A percentile compares a stretch with the other conserved stretches of the same genome.
Evolutionary conservation across 1,140 invertebrate species (phyloP).

Genomic region (Thalassaphorura encarpata): DNA sequence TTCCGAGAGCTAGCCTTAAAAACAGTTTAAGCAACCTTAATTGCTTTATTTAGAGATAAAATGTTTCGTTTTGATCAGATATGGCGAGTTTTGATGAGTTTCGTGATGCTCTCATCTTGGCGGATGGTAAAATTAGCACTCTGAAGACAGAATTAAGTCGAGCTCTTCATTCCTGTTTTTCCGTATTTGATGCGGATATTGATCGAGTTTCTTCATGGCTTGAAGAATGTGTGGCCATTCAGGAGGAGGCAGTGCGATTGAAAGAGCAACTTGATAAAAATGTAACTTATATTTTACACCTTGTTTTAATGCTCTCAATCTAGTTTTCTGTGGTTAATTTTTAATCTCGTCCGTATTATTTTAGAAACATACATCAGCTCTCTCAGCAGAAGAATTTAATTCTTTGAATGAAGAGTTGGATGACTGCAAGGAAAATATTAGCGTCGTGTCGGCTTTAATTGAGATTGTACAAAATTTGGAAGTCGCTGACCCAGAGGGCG

Average conservation of each 20-base stretch:
- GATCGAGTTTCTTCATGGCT: slow-evolving; percentile 24
- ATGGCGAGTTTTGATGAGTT: slow-evolving; percentile 9
- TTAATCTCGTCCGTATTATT: too few species aligned
- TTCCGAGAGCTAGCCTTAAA: too few species aligned
- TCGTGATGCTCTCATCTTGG: slow-evolving; percentile 4
- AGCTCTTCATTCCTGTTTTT: slow-evolving; percentile 18
- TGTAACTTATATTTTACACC: slow-evolving; percentile 2
- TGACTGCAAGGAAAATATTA: slow-evolving; percentile 9
- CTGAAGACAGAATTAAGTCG: slow-evolving; percentile 20
- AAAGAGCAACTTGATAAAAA: slow-evolving; percentile 6
- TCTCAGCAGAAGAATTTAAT: slow-evolving; percentile 11
- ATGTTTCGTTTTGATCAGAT: slow-evolving; percentile 5
- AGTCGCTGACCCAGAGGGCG: slow-evolving; percentile 8
- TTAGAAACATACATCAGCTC: slow-evolving; percentile 7
- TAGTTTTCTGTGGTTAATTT: slow-evolving; percentile 5
- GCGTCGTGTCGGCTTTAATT: slow-evolving; percentile 8
- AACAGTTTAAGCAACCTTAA: too few species aligned
- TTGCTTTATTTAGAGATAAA: background rate
- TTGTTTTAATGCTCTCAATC: background rate
- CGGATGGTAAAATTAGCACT: slow-evolving; percentile 8
- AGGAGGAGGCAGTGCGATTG: slow-evolving; percentile 4
- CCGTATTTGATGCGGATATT: slow-evolving; percentile 21
- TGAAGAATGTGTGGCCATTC: slow-evolving; percentile 4
- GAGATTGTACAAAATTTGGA: slow-evolving; percentile 22
- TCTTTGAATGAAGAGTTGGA: slow-evolving; percentile 8